Evolutionary conservation across 1,140 invertebrate species (phyloP), one percentile per base, ranked within the genome.

Genomic region (Danaus melanippus): DNA sequence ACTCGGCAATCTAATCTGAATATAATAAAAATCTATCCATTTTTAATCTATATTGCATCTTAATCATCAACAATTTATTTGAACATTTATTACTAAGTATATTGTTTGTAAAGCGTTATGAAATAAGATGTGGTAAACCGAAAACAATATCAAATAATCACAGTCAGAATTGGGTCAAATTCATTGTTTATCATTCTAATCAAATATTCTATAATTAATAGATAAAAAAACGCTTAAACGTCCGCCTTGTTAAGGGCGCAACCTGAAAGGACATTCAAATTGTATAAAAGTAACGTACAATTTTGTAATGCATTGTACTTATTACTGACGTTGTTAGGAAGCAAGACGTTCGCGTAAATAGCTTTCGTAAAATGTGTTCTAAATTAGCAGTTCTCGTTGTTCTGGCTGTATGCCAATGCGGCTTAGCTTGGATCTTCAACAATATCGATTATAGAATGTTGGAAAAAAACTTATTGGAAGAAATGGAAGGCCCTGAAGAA

Each of bases 271-370:
- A 53, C 51, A 39, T 44, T 12, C 48, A 50, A 53, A 45, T 11
- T 43, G 44, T 62, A 62, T 62, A 62, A 53, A 62, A 62, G 51
- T 47, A 58, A 54, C 47, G 47, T 21, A 12, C 41, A 17, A 10
- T 12, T 12, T 21, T 42, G 12, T 49, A 49, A 43, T 44, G 44
- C 47, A 56, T 45, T 50, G 47, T 56, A 15, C 10, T 9, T 15
- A 15, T 15, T 15, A 15, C 15, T 15, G 15, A 15, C 15, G 15
- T 44, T 56, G 40, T 45, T 44, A 51, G 45, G 47, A 48, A 49
- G 41, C 40, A 15, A 15, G 15, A 15, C 15, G 15, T 15, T 15
- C 15, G 15, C 15, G 15, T 15, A 15, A 15, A 15, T 15, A 15
- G 3, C 15, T 15, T 15, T 3, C 15, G 15, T 15, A 15, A 15